Evolutionary conservation across 2,888 invertebrate species (phyloP), one percentile per base, ranked within the genome.

Genomic region (Caenorhabditis imperialis): DNA sequence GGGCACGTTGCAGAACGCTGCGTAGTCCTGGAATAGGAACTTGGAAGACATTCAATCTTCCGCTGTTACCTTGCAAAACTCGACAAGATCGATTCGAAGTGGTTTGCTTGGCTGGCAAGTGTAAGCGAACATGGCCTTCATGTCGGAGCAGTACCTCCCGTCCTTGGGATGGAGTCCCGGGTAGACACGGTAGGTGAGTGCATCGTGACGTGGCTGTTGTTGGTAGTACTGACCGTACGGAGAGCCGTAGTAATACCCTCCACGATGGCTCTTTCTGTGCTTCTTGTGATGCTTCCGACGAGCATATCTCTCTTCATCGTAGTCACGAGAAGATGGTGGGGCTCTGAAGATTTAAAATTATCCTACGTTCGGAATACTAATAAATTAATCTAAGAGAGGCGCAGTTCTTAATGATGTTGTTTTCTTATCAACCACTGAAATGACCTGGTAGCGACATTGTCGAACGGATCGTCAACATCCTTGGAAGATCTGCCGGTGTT

Each of bases 71-170:
- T 84, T 83, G 53, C 84, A 84, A 51, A 84, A 84, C 55, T 84
- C 83, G 35, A 83, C 83, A 20, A 84, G 71, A 75, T 84, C 84
- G 27, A 83, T 55, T 42, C 84, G 58, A n/a, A 84, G 69, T 10
- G 82, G 80, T 45, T 84, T 84, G 33, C 82, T 81, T 3, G 84
- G 84, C 45, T 81, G 81, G 42, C 84, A 84, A 7, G 84, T 84
- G 60, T 76, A 84, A 0, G 82, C 82, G 50, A 84, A 84, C 62
- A 77, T 75, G 20, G 70, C 75, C 22, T 71, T 73, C 82, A 84
- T 82, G 27, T 81, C 72, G 16, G 74, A 51, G 48, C 84, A 84
- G 42, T 79, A 84, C 6, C 27, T 42, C 18, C 62, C 57, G 35
- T 79, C 76, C 40, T 81, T 81, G 20, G 75, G 78, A 48, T 72